Conservation (phyloP, 2,797 vertebrate species). For the Forpus xanthops region DNA sequence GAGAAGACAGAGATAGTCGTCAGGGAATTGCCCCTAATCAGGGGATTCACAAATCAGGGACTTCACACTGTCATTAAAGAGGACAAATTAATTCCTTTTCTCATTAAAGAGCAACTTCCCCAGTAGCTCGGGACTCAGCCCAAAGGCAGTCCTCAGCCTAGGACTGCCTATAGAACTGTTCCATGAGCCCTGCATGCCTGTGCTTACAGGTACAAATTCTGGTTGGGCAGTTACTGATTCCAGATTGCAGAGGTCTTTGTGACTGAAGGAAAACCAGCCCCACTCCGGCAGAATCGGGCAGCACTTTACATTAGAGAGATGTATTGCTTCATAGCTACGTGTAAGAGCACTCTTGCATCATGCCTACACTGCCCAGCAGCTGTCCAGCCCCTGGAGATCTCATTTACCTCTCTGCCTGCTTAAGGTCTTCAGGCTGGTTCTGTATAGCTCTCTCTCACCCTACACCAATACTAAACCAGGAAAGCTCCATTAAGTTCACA, state of each 20-base stretch:
- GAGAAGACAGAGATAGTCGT: not conserved
- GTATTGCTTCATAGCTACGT: not conserved
- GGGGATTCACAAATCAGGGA: conserved; percentile 5
- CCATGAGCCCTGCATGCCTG: fast-evolving
- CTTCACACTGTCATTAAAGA: not conserved
- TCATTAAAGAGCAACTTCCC: not conserved
- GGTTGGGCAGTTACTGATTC: not conserved
- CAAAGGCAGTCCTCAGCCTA: not conserved
- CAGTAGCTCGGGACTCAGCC: not conserved
- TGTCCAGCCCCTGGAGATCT: not conserved
- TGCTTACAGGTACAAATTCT: not conserved
- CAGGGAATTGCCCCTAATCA: conserved; percentile 24
- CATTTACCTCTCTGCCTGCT: not conserved
- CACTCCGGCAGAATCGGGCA: not conserved
- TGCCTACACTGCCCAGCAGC: not conserved
- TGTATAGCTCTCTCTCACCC: not conserved
- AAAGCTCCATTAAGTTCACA: not conserved
- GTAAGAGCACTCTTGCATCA: not conserved
- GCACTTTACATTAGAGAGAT: not conserved
- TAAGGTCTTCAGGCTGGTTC: fast-evolving
- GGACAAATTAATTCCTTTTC: conserved; percentile 6
- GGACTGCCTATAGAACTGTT: not conserved
- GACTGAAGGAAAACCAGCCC: not conserved
- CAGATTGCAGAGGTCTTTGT: not conserved
- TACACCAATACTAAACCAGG: not conserved